Percentiles rank a stretch among this genome's conserved stretches.
Conservation (phyloP, 2,797 vertebrate species). For the Sebastes elongatus region DNA sequence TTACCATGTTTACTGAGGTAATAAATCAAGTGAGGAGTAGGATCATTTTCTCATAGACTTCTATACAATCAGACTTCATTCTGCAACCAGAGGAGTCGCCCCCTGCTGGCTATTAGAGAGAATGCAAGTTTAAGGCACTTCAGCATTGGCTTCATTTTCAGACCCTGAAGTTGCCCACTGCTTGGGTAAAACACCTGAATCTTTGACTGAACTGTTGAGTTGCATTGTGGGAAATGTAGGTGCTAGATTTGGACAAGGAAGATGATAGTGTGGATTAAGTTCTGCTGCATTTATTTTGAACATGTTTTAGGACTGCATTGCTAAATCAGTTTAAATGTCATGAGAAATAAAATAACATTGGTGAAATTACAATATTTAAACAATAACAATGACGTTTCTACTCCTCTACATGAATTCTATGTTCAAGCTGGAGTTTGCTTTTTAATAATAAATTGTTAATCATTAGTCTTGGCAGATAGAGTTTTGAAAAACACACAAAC, state of each 20-base stretch:
- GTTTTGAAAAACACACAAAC: background rate
- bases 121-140: too few species aligned
- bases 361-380: background rate
- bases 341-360: background rate
- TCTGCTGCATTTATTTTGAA: background rate
- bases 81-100: too few species aligned
- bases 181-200: background rate
- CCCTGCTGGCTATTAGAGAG: too few species aligned
- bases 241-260: background rate
- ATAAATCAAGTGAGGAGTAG: too few species aligned
- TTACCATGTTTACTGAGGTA: too few species aligned
- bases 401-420: background rate
- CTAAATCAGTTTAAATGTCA: background rate
- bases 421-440: background rate
- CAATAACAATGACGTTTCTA: background rate
- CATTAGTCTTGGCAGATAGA: background rate
- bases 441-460: too few species aligned
- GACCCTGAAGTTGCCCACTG: too few species aligned
- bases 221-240: background rate
- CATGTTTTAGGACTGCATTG: background rate
- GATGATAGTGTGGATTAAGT: background rate
- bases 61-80: too few species aligned
- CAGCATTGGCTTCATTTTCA: too few species aligned
- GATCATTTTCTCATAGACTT: too few species aligned
- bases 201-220: background rate